Evolutionary conservation across 2,888 invertebrate species (phyloP).

Genomic region (Drosophila maculinotata): DNA sequence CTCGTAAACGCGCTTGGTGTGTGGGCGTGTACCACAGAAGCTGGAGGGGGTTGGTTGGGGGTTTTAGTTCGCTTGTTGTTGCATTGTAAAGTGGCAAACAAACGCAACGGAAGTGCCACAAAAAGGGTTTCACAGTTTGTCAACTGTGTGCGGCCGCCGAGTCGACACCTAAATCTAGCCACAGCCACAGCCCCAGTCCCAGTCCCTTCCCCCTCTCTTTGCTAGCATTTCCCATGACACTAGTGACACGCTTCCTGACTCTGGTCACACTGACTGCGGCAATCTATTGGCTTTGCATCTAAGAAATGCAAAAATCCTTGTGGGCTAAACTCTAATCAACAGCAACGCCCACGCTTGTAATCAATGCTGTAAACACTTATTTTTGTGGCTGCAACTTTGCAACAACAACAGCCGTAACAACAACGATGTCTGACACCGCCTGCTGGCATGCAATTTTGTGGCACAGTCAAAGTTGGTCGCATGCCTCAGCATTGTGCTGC

Average conservation of each 20-base stretch:
- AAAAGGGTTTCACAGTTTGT: constrained; percentile 80
- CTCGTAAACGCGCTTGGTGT: constrained; percentile 53
- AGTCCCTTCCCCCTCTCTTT: too few relatives aligned
- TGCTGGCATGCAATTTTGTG: constrained; percentile 59
- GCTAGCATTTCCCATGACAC: constrained; percentile 56
- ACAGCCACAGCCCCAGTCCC: constrained; percentile 2
- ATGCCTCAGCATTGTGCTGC: constrained; percentile 47
- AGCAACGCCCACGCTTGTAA: constrained; percentile 66
- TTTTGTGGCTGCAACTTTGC: constrained; percentile 73
- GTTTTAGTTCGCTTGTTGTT: constrained; percentile 17
- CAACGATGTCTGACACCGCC: constrained; percentile 20
- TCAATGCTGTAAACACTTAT: constrained; percentile 81
- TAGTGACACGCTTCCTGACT: constrained; percentile 71
- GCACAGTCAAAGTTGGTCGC: constrained; percentile 59
- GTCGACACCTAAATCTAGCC: constrained; percentile 74
- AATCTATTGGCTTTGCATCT: constrained; percentile 43
- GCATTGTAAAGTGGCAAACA: constrained; percentile 73
- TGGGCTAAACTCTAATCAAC: constrained; percentile 69
- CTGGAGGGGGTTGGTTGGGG: neutral
- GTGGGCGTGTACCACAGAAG: neutral
- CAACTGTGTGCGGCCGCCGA: constrained; percentile 74
- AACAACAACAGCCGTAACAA: constrained; percentile 30
- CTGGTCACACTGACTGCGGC: constrained; percentile 27
- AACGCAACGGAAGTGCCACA: constrained; percentile 79
- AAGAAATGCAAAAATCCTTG: constrained; percentile 75